Evolutionary conservation across 2,888 invertebrate genomes (phyloP), one percentile per base, ranked within the genome.

Genomic region (Cosmia pyralina): DNA sequence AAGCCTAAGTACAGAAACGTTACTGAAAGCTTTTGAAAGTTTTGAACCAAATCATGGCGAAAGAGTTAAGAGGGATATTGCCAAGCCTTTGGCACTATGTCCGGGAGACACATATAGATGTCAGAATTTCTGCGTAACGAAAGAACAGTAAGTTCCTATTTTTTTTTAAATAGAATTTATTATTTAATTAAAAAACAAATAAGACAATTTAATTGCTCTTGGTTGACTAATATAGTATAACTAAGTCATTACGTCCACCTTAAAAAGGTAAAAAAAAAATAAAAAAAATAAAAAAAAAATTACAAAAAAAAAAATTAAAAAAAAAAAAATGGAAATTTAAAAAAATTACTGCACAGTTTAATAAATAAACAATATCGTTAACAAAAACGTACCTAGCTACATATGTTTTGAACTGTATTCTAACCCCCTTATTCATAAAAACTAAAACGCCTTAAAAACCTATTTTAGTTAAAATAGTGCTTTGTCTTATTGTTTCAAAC

Each of bases 11-110:
- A 68, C 22, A n/a, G 58, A 38, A 58, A 52, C 15, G 15, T 58
- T n/a, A 7, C 13, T 38, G 13, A 38, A 77, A 22, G 13, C 17
- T 58, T 58, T 58, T 19, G 22, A 50, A 22, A 46, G 5, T 22
- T 19, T 34, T 0, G 57, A 46, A 58, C 50, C 4, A 17, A 3
- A 7, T 46, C 34, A 8, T 38, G 28, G 48, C 0, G 34, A 44
- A 44, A 50, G 77, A 1, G 1, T n/a, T 15, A 68, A n/a, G 7
- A 77, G 74, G 58, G 0, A 0, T 4, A 10, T n/a, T 7, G 4
- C 2, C 0, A 59, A 0, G 0, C 0, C 19, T 2, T 0, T 0
- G 0, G 2, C 0, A 0, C 4, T 19, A 6, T 74, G 74, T 52
- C n/a, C 74, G 1, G 0, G 1, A 0, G 69, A 68, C 7, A 7